phyloP scores from a whole-genome alignment of 1,140 invertebrate genomes.

The Calliopsis andreniformis region DNA sequence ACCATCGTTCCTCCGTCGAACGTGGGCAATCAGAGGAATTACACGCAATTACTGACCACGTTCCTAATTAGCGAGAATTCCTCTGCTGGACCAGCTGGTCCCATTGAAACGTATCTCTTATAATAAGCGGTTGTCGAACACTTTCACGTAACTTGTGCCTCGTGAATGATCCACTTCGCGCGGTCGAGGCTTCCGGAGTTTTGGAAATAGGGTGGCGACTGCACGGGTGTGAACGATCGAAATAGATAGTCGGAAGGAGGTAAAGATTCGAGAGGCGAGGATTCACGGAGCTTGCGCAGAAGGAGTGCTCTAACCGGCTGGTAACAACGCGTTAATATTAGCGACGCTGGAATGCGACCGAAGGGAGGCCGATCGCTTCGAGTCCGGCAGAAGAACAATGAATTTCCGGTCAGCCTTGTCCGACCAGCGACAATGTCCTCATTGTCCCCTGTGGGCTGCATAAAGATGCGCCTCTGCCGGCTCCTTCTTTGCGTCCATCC shows the following conservation, averaged over 20 bases:
- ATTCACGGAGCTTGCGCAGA: slow-evolving; percentile 20
- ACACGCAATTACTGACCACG: slow-evolving; percentile 7
- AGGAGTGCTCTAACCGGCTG: slow-evolving; percentile 32
- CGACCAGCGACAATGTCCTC: slow-evolving; percentile 58
- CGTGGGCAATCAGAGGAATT: slow-evolving; percentile 23
- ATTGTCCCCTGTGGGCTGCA: slow-evolving; percentile 54
- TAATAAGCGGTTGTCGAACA: not conserved
- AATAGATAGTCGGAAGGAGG: slow-evolving; percentile 31
- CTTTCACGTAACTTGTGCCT: not conserved
- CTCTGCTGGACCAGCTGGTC: not conserved
- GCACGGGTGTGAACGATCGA: slow-evolving; percentile 1
- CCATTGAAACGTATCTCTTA: slow-evolving; percentile 2
- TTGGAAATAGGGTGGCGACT: not conserved
- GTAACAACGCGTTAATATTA: slow-evolving; percentile 67
- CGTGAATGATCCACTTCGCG: not conserved
- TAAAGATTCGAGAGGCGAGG: not conserved
- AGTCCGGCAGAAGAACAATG: slow-evolving; percentile 57
- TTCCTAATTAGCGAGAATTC: slow-evolving; percentile 24
- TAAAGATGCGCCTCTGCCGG: slow-evolving; percentile 53
- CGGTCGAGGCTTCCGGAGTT: not conserved
- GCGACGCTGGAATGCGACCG: slow-evolving; percentile 47
- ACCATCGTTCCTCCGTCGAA: slow-evolving; percentile 1
- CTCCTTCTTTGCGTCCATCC: not conserved
- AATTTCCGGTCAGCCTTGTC: slow-evolving; percentile 61
- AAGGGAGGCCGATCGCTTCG: slow-evolving; percentile 44